Base-by-base conservation (phyloP, 2,888 invertebrate species). In the Palloptera scutellata region DNA sequence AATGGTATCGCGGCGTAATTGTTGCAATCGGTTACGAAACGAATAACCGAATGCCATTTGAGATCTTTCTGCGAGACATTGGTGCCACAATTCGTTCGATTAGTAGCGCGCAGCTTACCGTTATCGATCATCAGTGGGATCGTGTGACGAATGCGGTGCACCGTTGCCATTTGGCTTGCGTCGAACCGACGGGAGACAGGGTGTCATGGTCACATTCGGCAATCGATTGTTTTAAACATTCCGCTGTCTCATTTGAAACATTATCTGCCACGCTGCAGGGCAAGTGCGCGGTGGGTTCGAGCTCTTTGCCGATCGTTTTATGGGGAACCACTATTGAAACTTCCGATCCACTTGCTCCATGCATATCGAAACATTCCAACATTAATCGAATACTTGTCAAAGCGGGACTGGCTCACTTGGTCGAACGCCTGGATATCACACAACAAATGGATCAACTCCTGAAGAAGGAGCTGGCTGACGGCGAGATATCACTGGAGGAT, bases 101-200 rank as follows among this genome's bases (percentile, higher is more conserved):
- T 13, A 78, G 82, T 0, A 61, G 77, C 0, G 74, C 81, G 0
- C 80, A 85, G 42, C 79, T 92, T 17, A 86, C 85, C 54, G 83
- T 86, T 1, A 84, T 92, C 5, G 79, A 86, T 12, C 75, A 84
- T 0, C 81, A 86, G 10, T 91, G 91, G 70, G 77, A 82, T 9
- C 79, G 81, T 0, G 81, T 88, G 1, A 87, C 88, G 0, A 88
- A 89, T 68, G 88, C 89, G 0, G 89, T 89, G 0, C 85, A 90
- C 20, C 88, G 88, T 72, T 91, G 94, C 70, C 90, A 91, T 78
- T 80, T 95, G 61, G 88, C 88, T 1, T 91, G 91, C 19, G 87
- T 95, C 11, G 83, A 86, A 30, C 91, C 94, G 0, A 91, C 92
- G 0, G 91, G 91, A 0, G 90, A 88, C 0, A 86, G 87, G 8